Conservation (phyloP, 2,113 vertebrate species). For the Corythaixoides concolor region DNA sequence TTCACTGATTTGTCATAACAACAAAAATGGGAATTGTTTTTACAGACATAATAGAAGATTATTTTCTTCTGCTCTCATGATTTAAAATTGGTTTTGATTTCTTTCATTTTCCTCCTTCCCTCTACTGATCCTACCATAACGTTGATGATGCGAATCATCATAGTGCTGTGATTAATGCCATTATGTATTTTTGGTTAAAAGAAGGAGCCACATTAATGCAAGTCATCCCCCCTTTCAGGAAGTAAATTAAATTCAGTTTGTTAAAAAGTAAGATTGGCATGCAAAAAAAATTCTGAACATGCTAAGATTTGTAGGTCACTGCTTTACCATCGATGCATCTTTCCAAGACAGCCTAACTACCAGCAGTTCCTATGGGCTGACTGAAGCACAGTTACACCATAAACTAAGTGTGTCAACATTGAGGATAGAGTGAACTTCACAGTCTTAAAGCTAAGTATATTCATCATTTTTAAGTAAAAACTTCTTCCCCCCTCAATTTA, state of each 20-base stretch:
- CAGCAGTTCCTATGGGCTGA: background rate
- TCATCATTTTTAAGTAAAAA: background rate
- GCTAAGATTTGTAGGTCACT: background rate
- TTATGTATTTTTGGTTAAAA: background rate
- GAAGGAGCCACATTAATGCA: background rate
- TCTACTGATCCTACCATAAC: background rate
- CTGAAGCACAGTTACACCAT: background rate
- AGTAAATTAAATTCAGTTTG: background rate
- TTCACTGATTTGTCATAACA: background rate
- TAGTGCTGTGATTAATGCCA: accelerated
- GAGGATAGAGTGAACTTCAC: background rate
- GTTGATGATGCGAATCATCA: background rate
- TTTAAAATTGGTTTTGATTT: background rate
- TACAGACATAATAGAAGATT: background rate
- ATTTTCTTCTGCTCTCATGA: background rate
- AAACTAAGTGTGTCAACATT: background rate
- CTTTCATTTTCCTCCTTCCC: background rate
- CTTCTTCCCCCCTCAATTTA: background rate
- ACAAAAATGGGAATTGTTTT: background rate
- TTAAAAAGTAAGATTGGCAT: background rate
- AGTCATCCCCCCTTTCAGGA: background rate
- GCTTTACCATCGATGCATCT: background rate
- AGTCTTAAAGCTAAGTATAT: background rate
- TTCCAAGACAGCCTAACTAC: background rate
- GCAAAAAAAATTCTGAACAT: background rate